A percentile compares a stretch with the other conserved stretches of the same genome.
phyloP scores from a whole-genome alignment of 2,888 invertebrate genomes.

The Spialia ferax region DNA sequence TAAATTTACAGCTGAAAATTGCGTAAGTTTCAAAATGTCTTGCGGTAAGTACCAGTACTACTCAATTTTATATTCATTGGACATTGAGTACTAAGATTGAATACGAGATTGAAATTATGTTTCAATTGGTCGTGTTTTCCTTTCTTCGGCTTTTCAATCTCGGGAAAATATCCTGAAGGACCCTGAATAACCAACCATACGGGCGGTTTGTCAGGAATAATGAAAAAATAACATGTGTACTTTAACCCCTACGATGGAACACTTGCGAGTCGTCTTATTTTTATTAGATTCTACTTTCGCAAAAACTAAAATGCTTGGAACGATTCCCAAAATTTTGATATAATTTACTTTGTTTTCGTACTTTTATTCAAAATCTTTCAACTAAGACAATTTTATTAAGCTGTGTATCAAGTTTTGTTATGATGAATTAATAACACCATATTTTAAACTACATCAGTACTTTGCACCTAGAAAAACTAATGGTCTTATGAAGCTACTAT shows the following conservation, averaged over 20 bases:
- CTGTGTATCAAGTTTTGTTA: too few species aligned
- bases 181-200: conserved; percentile 9
- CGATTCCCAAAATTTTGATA: neutral
- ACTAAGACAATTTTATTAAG: too few species aligned
- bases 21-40: neutral
- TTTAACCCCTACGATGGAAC: neutral
- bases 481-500: too few species aligned
- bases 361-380: too few species aligned
- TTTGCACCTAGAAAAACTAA: too few species aligned
- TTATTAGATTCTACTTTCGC: neutral
- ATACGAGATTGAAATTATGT: conserved; percentile 1
- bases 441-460: too few species aligned
- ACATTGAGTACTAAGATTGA: neutral
- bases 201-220: conserved; percentile 10
- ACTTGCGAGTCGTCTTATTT: neutral
- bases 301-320: neutral
- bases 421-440: too few species aligned
- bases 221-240: conserved; percentile 13
- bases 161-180: conserved; percentile 3
- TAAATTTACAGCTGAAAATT: conserved; percentile 6
- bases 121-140: neutral
- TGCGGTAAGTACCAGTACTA: neutral
- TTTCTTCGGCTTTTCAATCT: conserved; percentile 5
- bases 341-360: neutral
- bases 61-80: neutral